Evolutionary conservation across 2,113 vertebrate species (phyloP), one percentile per base, ranked within the genome.

Genomic region (Odontesthes bonariensis): DNA sequence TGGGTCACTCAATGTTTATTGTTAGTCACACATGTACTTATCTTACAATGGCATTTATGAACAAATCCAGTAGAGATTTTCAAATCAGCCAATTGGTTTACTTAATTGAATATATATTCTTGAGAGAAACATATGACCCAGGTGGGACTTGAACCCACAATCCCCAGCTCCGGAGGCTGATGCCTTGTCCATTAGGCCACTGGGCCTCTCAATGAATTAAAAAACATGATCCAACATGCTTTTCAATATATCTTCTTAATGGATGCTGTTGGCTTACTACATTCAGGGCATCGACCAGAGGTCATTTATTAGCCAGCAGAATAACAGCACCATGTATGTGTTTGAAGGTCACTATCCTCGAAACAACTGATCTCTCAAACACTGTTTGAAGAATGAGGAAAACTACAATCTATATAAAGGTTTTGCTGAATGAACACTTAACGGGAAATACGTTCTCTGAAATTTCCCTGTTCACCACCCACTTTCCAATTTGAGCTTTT

Each of bases 151-250:
- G 95, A 97, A 97, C 96, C 96, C 96, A 97, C 96, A 98, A 96
- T 96, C 95, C 95, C 95, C 94, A 96, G 96, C 96, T 97, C 94
- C 93, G 95, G 96, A 98, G 97, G 97, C 95, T 96, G 95, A 94
- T 97, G 96, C 97, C 96, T 98, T 97, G 95, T 97, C 96, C 96
- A 97, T 97, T 97, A 97, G 96, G 96, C 96, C 97, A 97, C 96
- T 97, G 75, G 53, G 40, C 27, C 53, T 10, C 12, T 5, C 3
- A 2, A 2, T 27, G 27, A 27, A 27, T 2, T 27, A 27, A 2
- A 27, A 27, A 27, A 27, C 27, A 27, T 27, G 27, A 27, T 27
- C 27, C 1, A 27, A 27, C 1, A 27, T 27, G 1, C 2, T 27
- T 27, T 27, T 27, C 2, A 27, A 27, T 27, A 27, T 27, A 27